phyloP scores from a whole-genome alignment of 2,888 invertebrate genomes.

The Agrochola lychnidis region DNA sequence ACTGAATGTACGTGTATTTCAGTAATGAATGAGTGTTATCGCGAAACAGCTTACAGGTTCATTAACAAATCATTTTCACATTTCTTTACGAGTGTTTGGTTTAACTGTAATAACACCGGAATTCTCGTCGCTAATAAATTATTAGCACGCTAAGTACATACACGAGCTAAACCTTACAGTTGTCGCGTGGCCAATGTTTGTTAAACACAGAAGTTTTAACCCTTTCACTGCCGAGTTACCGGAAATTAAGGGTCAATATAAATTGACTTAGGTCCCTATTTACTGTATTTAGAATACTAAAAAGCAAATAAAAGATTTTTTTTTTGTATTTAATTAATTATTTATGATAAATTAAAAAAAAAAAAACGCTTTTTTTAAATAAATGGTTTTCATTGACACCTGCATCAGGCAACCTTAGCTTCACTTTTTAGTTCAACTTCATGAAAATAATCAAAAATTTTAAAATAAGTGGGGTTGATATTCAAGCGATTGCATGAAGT shows the following conservation, averaged over 20 bases:
- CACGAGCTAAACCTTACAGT: slow-evolving; percentile 61
- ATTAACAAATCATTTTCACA: slow-evolving; percentile 57
- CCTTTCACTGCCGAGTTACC: slow-evolving; percentile 31
- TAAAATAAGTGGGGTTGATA: background rate
- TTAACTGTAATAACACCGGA: slow-evolving; percentile 59
- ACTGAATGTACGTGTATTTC: slow-evolving; percentile 13
- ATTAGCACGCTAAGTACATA: slow-evolving; percentile 51
- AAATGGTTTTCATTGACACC: background rate
- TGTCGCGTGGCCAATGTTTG: slow-evolving; percentile 74
- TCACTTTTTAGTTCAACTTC: background rate
- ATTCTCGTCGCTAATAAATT: slow-evolving; percentile 52
- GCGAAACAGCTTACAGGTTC: slow-evolving; percentile 41
- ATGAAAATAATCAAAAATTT: background rate
- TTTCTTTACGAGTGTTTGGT: slow-evolving; percentile 61
- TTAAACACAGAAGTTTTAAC: slow-evolving; percentile 67
- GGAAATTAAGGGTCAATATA: slow-evolving; percentile 8
- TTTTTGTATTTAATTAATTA: background rate
- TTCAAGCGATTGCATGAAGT: background rate
- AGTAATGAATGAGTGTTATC: slow-evolving; percentile 49
- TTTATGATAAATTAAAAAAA: too few relatives aligned
- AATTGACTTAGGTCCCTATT: background rate
- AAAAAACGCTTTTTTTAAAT: too few relatives aligned
- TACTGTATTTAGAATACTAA: too few relatives aligned
- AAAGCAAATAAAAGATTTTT: background rate
- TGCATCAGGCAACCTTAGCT: background rate